Evolutionary conservation across 2,113 vertebrate genomes (phyloP), one percentile per base, ranked within the genome.

Genomic region (Bos taurus): DNA sequence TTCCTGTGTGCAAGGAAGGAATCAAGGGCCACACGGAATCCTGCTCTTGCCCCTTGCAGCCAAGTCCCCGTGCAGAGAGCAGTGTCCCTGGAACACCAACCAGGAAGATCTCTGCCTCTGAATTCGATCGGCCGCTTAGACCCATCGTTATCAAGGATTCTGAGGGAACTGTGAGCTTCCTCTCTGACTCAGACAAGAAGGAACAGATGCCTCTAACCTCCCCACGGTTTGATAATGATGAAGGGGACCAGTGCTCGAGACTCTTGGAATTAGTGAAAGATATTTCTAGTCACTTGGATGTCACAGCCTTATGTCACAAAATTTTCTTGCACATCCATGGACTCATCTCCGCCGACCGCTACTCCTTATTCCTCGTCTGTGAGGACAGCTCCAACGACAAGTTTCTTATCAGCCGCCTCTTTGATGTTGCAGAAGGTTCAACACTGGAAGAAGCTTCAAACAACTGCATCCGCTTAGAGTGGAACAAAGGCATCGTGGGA

Each of bases 401-500:
- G 99, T 99, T 99, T 97, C 98, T 99, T 7, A 98, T 99, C 77
- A 99, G 99, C 97, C 99, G 99, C 48, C 99, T 99, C 25, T 99
- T 99, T 81, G 99, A 99, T 0, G 99, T 99, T 30, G 99, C 99
- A 0, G 99, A 99, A 98, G 99, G 99, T n/a, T 99, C 99, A 25
- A 99, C 99, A 1, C 98, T 99, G 92, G 99, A 99, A 98, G 99
- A 99, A 97, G 99, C 99, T 43, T 99, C 99, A 86, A 99, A 99
- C 97, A 99, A 96, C 98, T 99, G 99, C 95, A 99, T 99, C 97
- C 99, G 99, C 9, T 98, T 99, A 88, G 99, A 99, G 84, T 99
- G 99, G 99, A 99, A 99, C 99, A 99, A 99, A 98, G 99, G 99
- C 98, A 99, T 99, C 17, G 99, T 99, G 98, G 99, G 99, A n/a